Evolutionary conservation across 2,113 vertebrate species (phyloP), one percentile per base, ranked within the genome.

Genomic region (Neolamprologus ventralis): DNA sequence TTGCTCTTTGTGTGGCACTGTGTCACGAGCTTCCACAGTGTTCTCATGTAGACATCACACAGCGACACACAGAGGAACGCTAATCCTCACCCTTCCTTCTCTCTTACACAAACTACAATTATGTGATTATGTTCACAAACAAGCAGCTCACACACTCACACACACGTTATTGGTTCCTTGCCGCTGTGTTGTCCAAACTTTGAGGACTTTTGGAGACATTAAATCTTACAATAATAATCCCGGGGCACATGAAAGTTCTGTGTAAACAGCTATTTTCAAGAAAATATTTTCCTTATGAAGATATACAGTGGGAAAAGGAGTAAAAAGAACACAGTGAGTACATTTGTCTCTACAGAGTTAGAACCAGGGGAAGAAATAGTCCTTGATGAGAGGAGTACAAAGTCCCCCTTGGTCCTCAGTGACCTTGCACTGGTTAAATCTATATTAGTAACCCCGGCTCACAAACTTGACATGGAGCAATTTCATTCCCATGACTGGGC

Each of bases 401-500:
- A 89, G 83, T 88, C 21, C 84, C 90, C 31, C 37, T 86, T 68
- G 16, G 60, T 80, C 82, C 8, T 7, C 83, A 5, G 71, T 94
- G 92, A 90, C 90, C 93, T 91, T 82, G 81, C 31, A 45, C 80
- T 26, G 58, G 86, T 87, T 82, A 71, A 89, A 55, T 85, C 84
- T 88, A 87, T 94, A 93, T 92, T 80, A 90, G 80, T 86, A 82
- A 87, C 91, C 89, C 83, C 10, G 1, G 73, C 63, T 90, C 90
- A 86, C 51, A 63, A 85, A 89, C 87, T 89, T 89, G 87, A 93
- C 86, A 88, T 86, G 81, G 33, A 89, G 79, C 73, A 84, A 85
- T 93, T 95, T 94, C 81, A 91, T 95, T 95, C 95, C 94, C 95
- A 96, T 94, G 94, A 93, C 92, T 96, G 90, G 82, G 86, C 81